Base-by-base conservation (phyloP, 2,888 invertebrate species). In the Philopedon plagiatum region DNA sequence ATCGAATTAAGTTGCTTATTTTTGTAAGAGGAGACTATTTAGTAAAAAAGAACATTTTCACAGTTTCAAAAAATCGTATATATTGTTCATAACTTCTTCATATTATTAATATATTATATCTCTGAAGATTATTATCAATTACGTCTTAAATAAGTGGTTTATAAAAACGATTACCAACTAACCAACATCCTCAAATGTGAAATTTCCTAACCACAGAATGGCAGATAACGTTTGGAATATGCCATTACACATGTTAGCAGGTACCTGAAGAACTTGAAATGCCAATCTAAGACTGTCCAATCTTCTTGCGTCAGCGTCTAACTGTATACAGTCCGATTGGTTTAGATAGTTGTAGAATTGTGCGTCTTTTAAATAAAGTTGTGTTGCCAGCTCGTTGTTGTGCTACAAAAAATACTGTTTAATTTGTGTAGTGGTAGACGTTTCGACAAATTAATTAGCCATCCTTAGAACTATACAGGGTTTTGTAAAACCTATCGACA, bases 171-270 rank as follows among this genome's bases (percentile, higher is more conserved):
- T 5, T 39, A 41, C 5, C 5, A 63, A 61, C 71, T 66, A 5
- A 71, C 71, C 71, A 26, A 95, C 90, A 83, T 96, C 96, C 88
- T 92, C 91, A 83, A 96, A 96, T 77, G 89, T 90, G 75, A 96
- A 88, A 85, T 96, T 97, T 29, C 97, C 96, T 34, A 97, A 89
- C 96, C 96, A 96, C 63, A 97, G 86, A 76, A 97, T 95, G 0
- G 96, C 95, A 11, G 95, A 93, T 23, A 97, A 85, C 5, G 95
- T 94, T 82, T 94, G 92, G 82, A 96, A 96, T 76, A 97, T 93
- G 0, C 96, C 96, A 83, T 94, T 94, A 83, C 94, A 94, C 91
- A 94, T 94, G 76, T 91, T 92, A 61, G 91, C 88, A 7, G 95
- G 94, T 56, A 96, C 94, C 86, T 96, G 95, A 39, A 97, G 87